Evolutionary conservation across 2,888 invertebrate genomes (phyloP).

Genomic region (Eupelmus urozonus): DNA sequence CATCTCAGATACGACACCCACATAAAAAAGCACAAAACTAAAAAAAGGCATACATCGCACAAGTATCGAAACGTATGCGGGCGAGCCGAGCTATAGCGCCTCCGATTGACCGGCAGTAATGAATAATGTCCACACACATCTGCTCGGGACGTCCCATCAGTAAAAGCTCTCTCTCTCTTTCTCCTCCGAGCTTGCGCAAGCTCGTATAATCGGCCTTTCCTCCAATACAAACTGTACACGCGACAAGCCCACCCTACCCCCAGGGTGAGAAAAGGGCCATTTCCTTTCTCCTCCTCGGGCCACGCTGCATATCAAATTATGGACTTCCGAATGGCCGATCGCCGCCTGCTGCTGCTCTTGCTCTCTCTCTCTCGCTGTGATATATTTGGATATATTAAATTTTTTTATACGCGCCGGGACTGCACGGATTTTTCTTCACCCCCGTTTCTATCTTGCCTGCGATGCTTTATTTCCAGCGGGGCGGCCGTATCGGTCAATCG

Average conservation of each 20-base stretch:
- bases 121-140: constrained; percentile 75
- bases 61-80: neutral
- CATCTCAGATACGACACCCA: too few relatives aligned
- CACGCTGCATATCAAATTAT: constrained; percentile 76
- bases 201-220: neutral
- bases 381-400: constrained; percentile 78
- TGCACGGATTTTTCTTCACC: neutral
- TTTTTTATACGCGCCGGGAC: constrained; percentile 69
- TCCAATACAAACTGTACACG: neutral
- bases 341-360: constrained; percentile 70
- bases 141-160: constrained; percentile 74
- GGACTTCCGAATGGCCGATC: constrained; percentile 75
- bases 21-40: too few relatives aligned
- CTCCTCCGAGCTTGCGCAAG: too few relatives aligned
- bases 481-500: constrained; percentile 6
- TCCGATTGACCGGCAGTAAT: constrained; percentile 72
- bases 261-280: constrained; percentile 64
- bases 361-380: constrained; percentile 63
- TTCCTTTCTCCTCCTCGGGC: constrained; percentile 68
- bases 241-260: too few relatives aligned
- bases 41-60: neutral
- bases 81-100: neutral
- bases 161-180: constrained; percentile 67
- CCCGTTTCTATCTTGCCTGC: neutral
- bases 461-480: neutral